Conservation (phyloP, 2,797 vertebrate genomes). For the Tympanoctomys barrerae region DNA sequence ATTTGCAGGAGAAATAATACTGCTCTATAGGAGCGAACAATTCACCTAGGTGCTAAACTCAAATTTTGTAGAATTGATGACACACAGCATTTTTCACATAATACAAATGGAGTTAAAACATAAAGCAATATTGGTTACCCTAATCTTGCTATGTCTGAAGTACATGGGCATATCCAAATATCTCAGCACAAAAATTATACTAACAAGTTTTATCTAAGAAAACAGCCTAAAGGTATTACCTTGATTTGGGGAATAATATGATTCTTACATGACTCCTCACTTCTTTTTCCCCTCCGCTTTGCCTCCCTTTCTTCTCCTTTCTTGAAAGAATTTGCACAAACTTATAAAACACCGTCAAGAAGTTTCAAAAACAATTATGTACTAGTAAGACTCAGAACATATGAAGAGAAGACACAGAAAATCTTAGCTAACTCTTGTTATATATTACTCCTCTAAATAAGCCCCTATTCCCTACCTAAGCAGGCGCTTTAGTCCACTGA, state of each 20-base stretch:
- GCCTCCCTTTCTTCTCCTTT: background rate
- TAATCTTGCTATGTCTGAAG: background rate
- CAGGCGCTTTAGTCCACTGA: too few relatives aligned
- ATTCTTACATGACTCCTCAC: background rate
- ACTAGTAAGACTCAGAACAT: background rate
- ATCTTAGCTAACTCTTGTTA: background rate
- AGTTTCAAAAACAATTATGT: slow-evolving; percentile 17
- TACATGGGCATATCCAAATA: background rate
- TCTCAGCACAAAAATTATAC: background rate
- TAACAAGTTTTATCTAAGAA: background rate
- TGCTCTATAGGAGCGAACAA: background rate
- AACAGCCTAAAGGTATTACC: background rate
- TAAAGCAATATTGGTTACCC: background rate
- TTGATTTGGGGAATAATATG: background rate
- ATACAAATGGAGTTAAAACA: background rate
- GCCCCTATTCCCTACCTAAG: too few relatives aligned
- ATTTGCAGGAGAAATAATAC: background rate
- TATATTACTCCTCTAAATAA: slow-evolving; percentile 19
- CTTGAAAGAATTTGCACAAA: slow-evolving; percentile 26
- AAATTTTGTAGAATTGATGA: background rate
- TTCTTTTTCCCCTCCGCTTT: background rate
- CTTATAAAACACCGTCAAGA: slow-evolving; percentile 10
- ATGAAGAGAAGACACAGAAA: background rate
- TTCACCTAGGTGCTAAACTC: background rate
- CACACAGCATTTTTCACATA: background rate